phyloP scores from a whole-genome alignment of 2,888 invertebrate genomes.

The Andrena fulva region DNA sequence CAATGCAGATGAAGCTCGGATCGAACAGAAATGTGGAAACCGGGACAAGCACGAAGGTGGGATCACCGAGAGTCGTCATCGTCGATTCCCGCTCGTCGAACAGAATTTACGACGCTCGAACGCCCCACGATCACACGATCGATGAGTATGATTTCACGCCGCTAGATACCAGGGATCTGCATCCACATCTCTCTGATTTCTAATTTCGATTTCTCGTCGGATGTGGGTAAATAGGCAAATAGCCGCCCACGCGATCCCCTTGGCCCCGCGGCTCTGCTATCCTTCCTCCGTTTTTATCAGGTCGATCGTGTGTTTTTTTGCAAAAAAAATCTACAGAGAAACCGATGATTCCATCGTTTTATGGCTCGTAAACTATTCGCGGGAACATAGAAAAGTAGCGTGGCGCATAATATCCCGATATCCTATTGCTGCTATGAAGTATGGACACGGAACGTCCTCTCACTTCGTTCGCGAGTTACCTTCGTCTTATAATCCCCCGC shows the following conservation, averaged over 20 bases:
- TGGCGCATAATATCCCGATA: background rate
- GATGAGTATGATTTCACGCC: conserved; percentile 58
- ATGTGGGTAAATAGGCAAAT: conserved; percentile 67
- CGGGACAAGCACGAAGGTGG: conserved; percentile 62
- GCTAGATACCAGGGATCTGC: conserved; percentile 52
- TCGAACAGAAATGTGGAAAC: conserved; percentile 54
- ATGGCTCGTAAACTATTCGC: conserved; percentile 27
- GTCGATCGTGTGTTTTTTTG: conserved; percentile 4
- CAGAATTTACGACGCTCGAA: conserved; percentile 56
- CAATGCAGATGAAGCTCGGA: conserved; percentile 31
- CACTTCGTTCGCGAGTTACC: background rate
- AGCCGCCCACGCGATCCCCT: conserved; percentile 55
- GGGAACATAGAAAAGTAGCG: conserved; percentile 3
- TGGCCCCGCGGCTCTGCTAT: conserved; percentile 25
- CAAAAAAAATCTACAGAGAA: conserved; percentile 13
- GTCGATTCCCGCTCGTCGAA: conserved; percentile 39
- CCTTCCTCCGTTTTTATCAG: conserved; percentile 25
- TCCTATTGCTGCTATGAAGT: background rate
- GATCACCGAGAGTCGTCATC: conserved; percentile 50
- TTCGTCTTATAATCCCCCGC: background rate
- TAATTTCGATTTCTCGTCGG: conserved; percentile 68
- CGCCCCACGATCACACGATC: conserved; percentile 39
- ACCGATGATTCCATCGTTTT: conserved; percentile 26
- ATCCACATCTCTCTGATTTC: conserved; percentile 66
- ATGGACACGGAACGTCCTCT: background rate